phyloP scores from a whole-genome alignment of 2,113 vertebrate species.

The Cricetomys ansorgei region DNA sequence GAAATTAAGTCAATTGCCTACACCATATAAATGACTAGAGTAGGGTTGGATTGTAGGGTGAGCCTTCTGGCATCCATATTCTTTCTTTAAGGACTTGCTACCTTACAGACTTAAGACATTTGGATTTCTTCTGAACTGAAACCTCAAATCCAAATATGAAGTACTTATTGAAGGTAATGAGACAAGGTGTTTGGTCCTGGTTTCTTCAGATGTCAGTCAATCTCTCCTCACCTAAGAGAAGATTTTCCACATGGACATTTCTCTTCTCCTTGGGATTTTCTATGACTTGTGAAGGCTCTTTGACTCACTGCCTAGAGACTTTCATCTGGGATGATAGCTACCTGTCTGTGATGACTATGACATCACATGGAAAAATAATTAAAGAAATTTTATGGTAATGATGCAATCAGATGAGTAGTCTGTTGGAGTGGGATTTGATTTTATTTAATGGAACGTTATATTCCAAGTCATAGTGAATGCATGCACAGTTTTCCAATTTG shows the following conservation, averaged over 20 bases:
- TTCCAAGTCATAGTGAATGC: neutral
- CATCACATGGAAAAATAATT: neutral
- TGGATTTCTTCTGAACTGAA: neutral
- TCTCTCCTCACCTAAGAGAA: neutral
- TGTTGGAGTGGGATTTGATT: neutral
- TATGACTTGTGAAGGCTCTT: neutral
- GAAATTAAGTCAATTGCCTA: neutral
- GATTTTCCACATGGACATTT: neutral
- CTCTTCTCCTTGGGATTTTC: neutral
- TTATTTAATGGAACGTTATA: neutral
- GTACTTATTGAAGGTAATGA: neutral
- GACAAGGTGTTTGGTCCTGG: neutral
- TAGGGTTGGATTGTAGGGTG: neutral
- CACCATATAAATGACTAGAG: neutral
- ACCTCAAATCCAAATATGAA: neutral
- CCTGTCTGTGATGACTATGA: neutral
- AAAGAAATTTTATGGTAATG: neutral
- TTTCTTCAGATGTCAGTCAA: neutral
- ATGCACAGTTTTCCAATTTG: neutral
- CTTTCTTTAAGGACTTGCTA: neutral
- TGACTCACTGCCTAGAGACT: neutral
- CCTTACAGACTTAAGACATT: neutral
- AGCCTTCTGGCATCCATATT: neutral
- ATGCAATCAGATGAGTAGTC: neutral
- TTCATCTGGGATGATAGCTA: neutral